Evolutionary conservation across 2,113 vertebrate genomes (phyloP), one percentile per base, ranked within the genome.

Genomic region (Cheilinus undulatus): DNA sequence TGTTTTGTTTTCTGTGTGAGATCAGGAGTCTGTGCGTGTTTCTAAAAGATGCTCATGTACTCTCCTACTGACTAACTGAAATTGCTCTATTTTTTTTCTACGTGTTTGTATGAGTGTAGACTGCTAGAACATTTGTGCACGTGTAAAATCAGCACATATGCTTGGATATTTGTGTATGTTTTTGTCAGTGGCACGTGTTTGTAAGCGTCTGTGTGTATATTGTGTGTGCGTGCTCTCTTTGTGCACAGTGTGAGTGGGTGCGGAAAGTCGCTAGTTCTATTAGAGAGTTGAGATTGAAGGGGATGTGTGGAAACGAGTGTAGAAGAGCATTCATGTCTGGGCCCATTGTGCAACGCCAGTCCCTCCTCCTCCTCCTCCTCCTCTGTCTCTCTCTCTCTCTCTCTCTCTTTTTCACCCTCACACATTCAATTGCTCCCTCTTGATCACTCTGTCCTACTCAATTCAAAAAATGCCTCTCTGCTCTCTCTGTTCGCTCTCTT

Each of bases 201-300:
- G 19, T 36, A 57, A 62, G 45, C 14, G 4, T 22, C 38, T 36
- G 52, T 57, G 56, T 56, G 78, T 38, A 32, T 57, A 61, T 8
- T 8, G 28, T 15, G 36, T 7, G 53, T 42, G 24, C 12, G 7
- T 23, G 17, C 46, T 46, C 51, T 53, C 50, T 81, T 76, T 85
- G 83, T 86, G 85, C 72, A 43, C 70, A 70, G 64, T 65, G 73
- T 27, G 82, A 85, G 85, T 84, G 84, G 78, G 78, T 78, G 78
- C 60, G 0, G 63, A 78, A 73, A 85, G 76, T 80, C 68, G 68
- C 82, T 84, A 78, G 65, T 86, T 84, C 80, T 83, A 91, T 92
- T 92, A 90, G 85, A 85, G 89, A 88, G 78, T 89, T 84, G 85
- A 90, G 89, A 92, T 91, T 89, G 91, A 91, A 88, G 86, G 80